Conservation (phyloP, 37 sponge, comb jelly and placozoan genomes). For the Amphimedon queenslandica region DNA sequence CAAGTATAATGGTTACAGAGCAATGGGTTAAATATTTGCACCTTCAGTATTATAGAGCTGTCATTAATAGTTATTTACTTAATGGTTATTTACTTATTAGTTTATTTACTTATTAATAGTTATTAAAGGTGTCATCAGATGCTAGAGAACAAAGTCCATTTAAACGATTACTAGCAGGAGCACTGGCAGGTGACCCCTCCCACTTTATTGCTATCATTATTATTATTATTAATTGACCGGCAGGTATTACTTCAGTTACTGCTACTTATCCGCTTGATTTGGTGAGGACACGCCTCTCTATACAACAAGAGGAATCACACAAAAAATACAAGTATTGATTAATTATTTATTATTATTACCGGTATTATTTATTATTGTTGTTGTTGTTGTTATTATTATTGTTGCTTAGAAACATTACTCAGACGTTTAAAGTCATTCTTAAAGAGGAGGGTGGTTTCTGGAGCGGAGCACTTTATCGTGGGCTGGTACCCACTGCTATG, state of each 20-base stretch:
- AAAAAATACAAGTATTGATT: constrained; percentile 29
- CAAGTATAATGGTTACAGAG: neutral
- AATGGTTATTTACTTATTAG: too few relatives aligned
- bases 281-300: constrained; percentile 56
- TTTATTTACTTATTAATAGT: too few relatives aligned
- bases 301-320: constrained; percentile 47
- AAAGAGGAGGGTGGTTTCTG: constrained; percentile 70
- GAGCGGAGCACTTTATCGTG: constrained; percentile 53
- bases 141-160: constrained; percentile 25
- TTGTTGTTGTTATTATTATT: neutral
- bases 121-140: constrained; percentile 36
- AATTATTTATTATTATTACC: neutral
- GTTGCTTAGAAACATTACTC: constrained; percentile 46
- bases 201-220: too few relatives aligned
- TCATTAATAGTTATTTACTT: too few relatives aligned
- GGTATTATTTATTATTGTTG: neutral
- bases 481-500: constrained; percentile 51
- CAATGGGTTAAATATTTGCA: neutral
- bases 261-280: constrained; percentile 74
- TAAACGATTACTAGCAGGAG: constrained; percentile 54
- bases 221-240: too few relatives aligned
- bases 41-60: too few relatives aligned
- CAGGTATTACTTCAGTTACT: constrained; percentile 53
- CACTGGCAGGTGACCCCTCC: too few relatives aligned
- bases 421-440: constrained; percentile 49